Evolutionary conservation across 1,140 invertebrate species (phyloP).

Genomic region (Octopus bimaculoides): DNA sequence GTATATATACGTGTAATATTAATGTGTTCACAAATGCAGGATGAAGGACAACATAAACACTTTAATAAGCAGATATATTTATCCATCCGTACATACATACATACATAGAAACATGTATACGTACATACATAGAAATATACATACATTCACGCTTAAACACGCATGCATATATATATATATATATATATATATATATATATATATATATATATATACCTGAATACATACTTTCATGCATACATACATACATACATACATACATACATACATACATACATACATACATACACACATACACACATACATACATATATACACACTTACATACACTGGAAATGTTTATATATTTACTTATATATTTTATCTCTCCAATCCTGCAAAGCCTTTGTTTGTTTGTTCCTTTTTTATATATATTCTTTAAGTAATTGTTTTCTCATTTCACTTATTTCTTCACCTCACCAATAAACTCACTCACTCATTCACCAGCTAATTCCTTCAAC

Average conservation of each 20-base stretch:
- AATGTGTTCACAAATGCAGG: not conserved
- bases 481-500: too few relatives aligned
- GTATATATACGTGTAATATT: not conserved
- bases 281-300: not conserved
- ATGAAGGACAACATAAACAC: not conserved
- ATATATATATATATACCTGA: conserved; percentile 16
- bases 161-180: conserved; percentile 12
- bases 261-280: not conserved
- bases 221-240: conserved; percentile 5
- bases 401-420: too few relatives aligned
- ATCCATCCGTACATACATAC: not conserved
- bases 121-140: not conserved
- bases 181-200: conserved; percentile 12
- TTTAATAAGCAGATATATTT: too few relatives aligned
- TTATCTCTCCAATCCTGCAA: too few relatives aligned
- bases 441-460: too few relatives aligned
- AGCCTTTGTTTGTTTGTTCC: too few relatives aligned
- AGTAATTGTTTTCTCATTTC: too few relatives aligned
- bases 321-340: not conserved
- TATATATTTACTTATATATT: not conserved
- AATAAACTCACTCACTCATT: too few relatives aligned
- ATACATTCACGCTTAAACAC: not conserved
- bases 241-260: not conserved
- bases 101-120: conserved; percentile 5
- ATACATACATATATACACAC: not conserved